Base-by-base conservation (phyloP, 1,140 invertebrate genomes). In the Mycetomoellerius zeteki region DNA sequence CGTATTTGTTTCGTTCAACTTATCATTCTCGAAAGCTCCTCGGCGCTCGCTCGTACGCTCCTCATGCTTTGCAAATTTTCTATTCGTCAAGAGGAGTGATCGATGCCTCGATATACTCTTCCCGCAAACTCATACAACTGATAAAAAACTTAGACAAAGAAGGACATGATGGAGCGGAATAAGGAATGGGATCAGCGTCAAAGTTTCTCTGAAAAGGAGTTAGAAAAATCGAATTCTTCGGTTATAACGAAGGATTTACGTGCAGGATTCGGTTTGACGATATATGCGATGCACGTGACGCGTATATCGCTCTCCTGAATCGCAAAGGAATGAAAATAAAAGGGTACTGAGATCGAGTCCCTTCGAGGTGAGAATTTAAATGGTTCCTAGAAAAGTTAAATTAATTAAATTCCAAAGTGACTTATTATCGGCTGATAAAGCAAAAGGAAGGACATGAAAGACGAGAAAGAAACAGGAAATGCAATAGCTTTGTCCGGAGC, bases 1-100 rank as follows among this genome's bases (percentile, higher is more conserved):
- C 87, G 82, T 86, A 82, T 90, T 90, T 89, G 89, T 90, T 90
- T 89, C 76, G 81, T 81, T 65, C 75, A 85, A 87, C 75, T 85
- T 77, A 54, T 78, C 62, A 82, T 56, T 24, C 37, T 52, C 73
- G 64, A 16, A 56, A 21, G 54, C 19, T 62, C 58, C 30, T 30
- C 43, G n/a, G 16, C 24, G 21, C 43, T 43, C 16, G 21, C 56
- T 54, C 72, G 50, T 54, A 54, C n/a, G 33, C 16, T n/a, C n/a
- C 54, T 47, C 69, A 30, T 47, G 58, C 80, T 75, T 75, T 62
- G 80, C 54, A 60, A 84, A 75, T 75, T 84, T 84, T 75, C 69
- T 47, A 84, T 84, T 84, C 80, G 67, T 60, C 37, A 60, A 54
- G 65, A 24, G 33, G 24, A 47, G n/a, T 84, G 80, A 84, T 84